phyloP scores from a whole-genome alignment of 2,888 invertebrate species.

The Limenitis camilla region DNA sequence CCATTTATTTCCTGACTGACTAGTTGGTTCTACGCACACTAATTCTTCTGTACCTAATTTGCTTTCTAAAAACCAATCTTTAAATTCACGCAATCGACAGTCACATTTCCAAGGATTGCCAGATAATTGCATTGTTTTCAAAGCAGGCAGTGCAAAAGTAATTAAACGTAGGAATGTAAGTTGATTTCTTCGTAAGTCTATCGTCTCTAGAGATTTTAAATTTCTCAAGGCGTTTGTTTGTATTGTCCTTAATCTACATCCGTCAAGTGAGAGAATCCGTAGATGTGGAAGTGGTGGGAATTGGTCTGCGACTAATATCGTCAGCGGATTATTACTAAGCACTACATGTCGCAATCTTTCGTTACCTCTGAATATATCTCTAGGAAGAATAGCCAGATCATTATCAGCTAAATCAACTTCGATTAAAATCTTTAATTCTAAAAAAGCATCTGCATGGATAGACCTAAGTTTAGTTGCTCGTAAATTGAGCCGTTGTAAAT shows the following conservation, averaged over 20 bases:
- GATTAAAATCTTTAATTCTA: conserved; percentile 87
- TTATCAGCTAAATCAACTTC: conserved; percentile 92
- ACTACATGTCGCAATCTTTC: conserved; percentile 85
- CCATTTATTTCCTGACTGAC: conserved; percentile 83
- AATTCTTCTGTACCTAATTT: conserved; percentile 85
- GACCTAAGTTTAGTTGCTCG: conserved; percentile 83
- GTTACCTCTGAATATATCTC: conserved; percentile 88
- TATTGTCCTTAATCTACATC: conserved; percentile 84
- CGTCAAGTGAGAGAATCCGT: conserved; percentile 84
- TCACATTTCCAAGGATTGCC: conserved; percentile 94
- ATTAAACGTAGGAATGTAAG: conserved; percentile 77
- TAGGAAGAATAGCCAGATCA: conserved; percentile 81
- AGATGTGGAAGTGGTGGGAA: conserved; percentile 89
- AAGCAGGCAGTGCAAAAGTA: conserved; percentile 79
- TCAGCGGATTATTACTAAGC: conserved; percentile 88
- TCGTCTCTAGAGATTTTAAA: conserved; percentile 81
- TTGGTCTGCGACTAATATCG: conserved; percentile 81
- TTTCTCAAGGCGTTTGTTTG: conserved; percentile 85
- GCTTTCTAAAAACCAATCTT: conserved; percentile 87
- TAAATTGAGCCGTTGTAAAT: conserved; percentile 88
- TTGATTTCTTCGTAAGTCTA: conserved; percentile 87
- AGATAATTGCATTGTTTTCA: conserved; percentile 86
- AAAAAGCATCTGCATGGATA: conserved; percentile 88
- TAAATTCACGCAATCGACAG: conserved; percentile 87
- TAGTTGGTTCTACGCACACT: conserved; percentile 81